A percentile compares a stretch with the other conserved stretches of the same genome.
Evolutionary conservation across 2,888 invertebrate species (phyloP).

Genomic region (Heliconius sara): DNA sequence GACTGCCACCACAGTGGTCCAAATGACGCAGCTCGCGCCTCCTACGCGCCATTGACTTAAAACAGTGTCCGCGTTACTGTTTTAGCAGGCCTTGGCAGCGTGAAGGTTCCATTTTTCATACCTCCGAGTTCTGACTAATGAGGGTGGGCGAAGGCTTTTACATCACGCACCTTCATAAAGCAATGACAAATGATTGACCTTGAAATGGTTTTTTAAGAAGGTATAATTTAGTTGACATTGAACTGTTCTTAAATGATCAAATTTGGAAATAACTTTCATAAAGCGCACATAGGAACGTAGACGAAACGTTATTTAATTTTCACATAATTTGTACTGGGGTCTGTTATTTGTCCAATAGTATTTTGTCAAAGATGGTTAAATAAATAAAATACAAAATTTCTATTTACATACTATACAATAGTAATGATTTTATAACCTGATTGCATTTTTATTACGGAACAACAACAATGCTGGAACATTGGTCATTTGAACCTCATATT

Average conservation of each 20-base stretch:
- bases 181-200: constrained; percentile 11
- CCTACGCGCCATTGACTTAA: constrained; percentile 43
- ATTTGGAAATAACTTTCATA: background rate
- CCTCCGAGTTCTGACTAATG: constrained; percentile 47
- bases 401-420: no score
- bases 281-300: background rate
- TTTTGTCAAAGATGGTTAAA: background rate
- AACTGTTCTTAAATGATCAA: background rate
- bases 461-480: background rate
- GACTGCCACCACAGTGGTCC: background rate
- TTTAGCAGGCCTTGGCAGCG: constrained; percentile 47
- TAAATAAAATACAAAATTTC: background rate
- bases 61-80: constrained; percentile 40
- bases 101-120: constrained; percentile 47
- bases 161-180: constrained; percentile 26
- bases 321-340: background rate
- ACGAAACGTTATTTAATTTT: background rate
- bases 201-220: background rate
- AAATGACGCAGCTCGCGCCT: constrained; percentile 36
- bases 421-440: no score
- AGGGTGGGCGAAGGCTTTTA: constrained; percentile 47
- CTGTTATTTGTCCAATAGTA: background rate
- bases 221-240: background rate
- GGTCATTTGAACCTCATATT: background rate
- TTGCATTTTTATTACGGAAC: background rate